These are phyloP conservation scores for Pelagia noctiluca DNA, from an alignment of 30 jellyfish, hydroid and myxozoan genomes.

Conservation along the genomic window DNA sequence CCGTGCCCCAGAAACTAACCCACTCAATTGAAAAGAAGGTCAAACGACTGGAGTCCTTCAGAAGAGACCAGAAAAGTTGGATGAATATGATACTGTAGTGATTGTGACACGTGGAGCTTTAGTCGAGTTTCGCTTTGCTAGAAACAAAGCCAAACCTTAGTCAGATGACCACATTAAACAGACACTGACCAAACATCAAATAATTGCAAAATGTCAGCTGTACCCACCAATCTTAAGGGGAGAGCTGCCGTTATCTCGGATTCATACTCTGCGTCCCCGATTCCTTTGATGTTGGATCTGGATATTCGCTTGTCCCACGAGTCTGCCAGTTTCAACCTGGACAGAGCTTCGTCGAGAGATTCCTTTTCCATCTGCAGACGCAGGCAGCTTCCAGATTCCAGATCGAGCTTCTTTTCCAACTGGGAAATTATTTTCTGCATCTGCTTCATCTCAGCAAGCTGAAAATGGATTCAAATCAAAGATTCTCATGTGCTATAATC, in stretches of 20 bases:
- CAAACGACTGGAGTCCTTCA: too few relatives aligned
- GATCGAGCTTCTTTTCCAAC: constrained; percentile 76
- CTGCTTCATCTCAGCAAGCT: constrained; percentile 82
- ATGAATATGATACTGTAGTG: too few relatives aligned
- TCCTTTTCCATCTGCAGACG: constrained; percentile 83
- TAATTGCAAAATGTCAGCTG: too few relatives aligned
- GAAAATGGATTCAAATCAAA: not conserved
- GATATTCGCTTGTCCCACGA: constrained; percentile 73
- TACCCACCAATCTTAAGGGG: constrained; percentile 69
- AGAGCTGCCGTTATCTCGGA: constrained; percentile 32
- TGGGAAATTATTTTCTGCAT: constrained; percentile 70
- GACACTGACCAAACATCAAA: too few relatives aligned
- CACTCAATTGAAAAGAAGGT: too few relatives aligned
- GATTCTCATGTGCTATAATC: not conserved
- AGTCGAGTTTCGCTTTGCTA: too few relatives aligned
- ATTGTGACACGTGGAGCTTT: too few relatives aligned
- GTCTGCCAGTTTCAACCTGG: constrained; percentile 69
- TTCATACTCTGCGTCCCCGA: constrained; percentile 71
- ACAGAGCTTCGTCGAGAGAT: constrained; percentile 66
- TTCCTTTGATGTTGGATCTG: constrained; percentile 24
- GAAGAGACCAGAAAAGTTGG: too few relatives aligned
- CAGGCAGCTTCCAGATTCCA: constrained; percentile 77
- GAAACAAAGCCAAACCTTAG: too few relatives aligned
- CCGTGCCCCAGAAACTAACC: too few relatives aligned
- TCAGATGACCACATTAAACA: too few relatives aligned